These are phyloP conservation scores for Nemapogon koenigi DNA, from an alignment of 2,888 invertebrate species.

Conservation along the genomic window DNA sequence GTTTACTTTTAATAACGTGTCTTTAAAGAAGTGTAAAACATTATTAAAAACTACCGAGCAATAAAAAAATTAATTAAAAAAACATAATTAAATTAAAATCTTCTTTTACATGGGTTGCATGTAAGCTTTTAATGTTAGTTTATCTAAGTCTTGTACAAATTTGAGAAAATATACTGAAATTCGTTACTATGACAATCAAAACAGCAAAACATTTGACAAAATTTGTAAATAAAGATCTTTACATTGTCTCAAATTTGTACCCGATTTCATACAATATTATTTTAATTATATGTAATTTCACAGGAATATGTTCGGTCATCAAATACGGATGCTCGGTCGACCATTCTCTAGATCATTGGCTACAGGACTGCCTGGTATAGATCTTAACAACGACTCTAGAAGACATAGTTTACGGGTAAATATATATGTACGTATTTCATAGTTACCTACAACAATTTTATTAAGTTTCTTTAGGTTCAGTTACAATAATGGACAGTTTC, in stretches of 20 bases:
- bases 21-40: too few relatives aligned
- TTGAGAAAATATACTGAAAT: conserved; percentile 25
- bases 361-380: conserved; percentile 61
- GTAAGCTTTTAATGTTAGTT: conserved; percentile 57
- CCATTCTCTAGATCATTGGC: conserved; percentile 71
- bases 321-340: conserved; percentile 70
- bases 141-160: conserved; percentile 41
- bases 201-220: conserved; percentile 44
- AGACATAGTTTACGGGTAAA: conserved; percentile 67
- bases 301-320: conserved; percentile 69
- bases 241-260: conserved; percentile 20
- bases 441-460: too few relatives aligned
- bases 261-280: conserved; percentile 8
- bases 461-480: too few relatives aligned
- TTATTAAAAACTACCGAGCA: too few relatives aligned
- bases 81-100: neutral
- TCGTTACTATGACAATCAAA: conserved; percentile 25
- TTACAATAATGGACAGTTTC: too few relatives aligned
- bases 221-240: too few relatives aligned
- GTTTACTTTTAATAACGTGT: too few relatives aligned
- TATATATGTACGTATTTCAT: too few relatives aligned
- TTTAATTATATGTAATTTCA: conserved; percentile 53
- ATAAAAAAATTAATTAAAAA: too few relatives aligned
- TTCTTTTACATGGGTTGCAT: conserved; percentile 32
- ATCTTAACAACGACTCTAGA: conserved; percentile 56